Evolutionary conservation across 2,888 invertebrate species (phyloP), one percentile per base, ranked within the genome.

Genomic region (Chaitophorus viminalis): DNA sequence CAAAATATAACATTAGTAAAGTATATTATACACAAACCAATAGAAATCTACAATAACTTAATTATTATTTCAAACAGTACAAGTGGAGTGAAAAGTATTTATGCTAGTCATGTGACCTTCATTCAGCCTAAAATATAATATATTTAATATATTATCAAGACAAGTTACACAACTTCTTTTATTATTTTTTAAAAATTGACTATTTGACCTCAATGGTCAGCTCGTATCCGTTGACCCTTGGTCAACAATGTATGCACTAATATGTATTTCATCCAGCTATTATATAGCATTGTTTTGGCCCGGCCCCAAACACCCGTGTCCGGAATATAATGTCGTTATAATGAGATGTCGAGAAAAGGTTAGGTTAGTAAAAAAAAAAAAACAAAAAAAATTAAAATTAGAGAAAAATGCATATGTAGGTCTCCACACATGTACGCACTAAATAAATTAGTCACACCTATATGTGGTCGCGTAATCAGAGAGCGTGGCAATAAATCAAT

Each of bases 361-460:
- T 46, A 82, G 21, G 76, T 25, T 17, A 21, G 17, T 3, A 18
- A 46, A 33, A 52, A 70, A 82, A 83, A 74, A 82, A 18, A 21
- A 60, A 36, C 21, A 36, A 65, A 77, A 6, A 65, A 36, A 68
- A 81, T 68, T 52, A 72, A 82, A 82, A 72, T 72, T n/a, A 54
- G n/a, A 72, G 33, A 21, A 82, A 82, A 72, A 72, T 70, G 6
- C 46, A 46, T 70, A 82, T 72, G 70, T 82, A 82, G 82, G 82
- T 82, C 82, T 82, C 46, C 70, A 52, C 33, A 33, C 36, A 25
- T 82, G n/a, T 72, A 54, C 46, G 25, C 31, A 82, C 82, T 52
- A 76, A 65, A 65, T 84, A 76, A 84, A 86, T 86, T 79, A 86
- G 86, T 86, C 86, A 79, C 86, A 70, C 77, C 68, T 77, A 84